Percentiles rank a stretch among this genome's conserved stretches.
Evolutionary conservation across 2,888 invertebrate species (phyloP).

Genomic region (Lasiommata megera): DNA sequence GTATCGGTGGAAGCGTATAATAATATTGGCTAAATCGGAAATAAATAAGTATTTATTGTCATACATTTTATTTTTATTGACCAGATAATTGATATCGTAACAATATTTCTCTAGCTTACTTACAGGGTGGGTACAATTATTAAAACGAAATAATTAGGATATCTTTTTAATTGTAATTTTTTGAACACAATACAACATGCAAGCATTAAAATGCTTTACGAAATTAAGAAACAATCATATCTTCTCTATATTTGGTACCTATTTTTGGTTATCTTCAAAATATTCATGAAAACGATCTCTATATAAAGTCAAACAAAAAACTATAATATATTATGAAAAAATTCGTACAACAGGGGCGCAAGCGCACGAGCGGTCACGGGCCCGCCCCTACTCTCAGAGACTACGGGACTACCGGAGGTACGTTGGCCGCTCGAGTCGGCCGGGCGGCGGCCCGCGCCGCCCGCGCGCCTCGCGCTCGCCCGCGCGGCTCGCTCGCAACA

Average conservation of each 20-base stretch:
- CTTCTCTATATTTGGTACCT: conserved; percentile 80
- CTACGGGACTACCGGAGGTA: conserved; percentile 33
- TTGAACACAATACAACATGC: conserved; percentile 82
- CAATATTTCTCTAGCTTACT: conserved; percentile 27
- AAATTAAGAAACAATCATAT: conserved; percentile 78
- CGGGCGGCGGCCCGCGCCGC: conserved; percentile 25
- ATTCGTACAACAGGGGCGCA: conserved; percentile 65
- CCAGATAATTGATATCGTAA: conserved; percentile 33
- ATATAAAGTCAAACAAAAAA: conserved; percentile 77
- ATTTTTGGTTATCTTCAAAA: conserved; percentile 80
- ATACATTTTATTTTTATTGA: conserved; percentile 32
- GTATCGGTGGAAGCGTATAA: conserved; percentile 8
- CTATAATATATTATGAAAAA: conserved; percentile 78
- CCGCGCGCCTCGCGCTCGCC: conserved; percentile 35
- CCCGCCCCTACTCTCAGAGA: conserved; percentile 30
- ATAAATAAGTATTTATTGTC: conserved; percentile 33
- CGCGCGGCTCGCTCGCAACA: conserved; percentile 53
- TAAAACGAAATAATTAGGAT: conserved; percentile 50
- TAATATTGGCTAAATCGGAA: conserved; percentile 23
- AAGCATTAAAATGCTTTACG: conserved; percentile 79
- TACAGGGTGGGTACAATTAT: conserved; percentile 33
- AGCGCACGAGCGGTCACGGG: conserved; percentile 51
- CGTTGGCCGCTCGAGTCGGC: conserved; percentile 23
- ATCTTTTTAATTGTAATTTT: conserved; percentile 78
- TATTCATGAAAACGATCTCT: conserved; percentile 74